Conservation (phyloP, 2,888 invertebrate genomes). For the Argynnis bischoffii region DNA sequence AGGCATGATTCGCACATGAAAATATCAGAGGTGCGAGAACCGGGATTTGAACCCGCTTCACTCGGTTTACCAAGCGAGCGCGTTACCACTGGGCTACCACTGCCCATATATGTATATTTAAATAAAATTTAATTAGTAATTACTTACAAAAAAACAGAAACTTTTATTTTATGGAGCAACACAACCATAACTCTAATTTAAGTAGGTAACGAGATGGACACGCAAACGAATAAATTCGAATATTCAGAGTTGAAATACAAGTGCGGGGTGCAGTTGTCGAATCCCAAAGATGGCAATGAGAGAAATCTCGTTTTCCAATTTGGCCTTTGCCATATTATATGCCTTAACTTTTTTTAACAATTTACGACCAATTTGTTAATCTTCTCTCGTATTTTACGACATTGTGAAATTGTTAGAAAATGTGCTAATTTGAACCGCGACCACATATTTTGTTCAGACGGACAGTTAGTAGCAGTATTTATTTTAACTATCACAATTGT, state of each 20-base stretch:
- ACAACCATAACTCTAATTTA: constrained; percentile 37
- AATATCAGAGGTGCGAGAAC: too few species aligned
- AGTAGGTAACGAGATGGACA: constrained; percentile 29
- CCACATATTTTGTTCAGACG: constrained; percentile 14
- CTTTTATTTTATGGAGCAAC: constrained; percentile 11
- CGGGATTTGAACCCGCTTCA: too few species aligned
- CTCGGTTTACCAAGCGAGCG: too few species aligned
- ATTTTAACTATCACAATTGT: background rate
- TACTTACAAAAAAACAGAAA: background rate
- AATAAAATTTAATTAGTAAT: too few species aligned
- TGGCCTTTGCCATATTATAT: constrained; percentile 47
- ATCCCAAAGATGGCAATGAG: constrained; percentile 54
- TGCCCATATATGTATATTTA: too few species aligned
- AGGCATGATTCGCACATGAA: too few species aligned
- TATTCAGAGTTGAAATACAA: constrained; percentile 35
- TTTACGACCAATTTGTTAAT: constrained; percentile 35
- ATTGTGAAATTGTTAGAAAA: constrained; percentile 28
- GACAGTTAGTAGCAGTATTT: constrained; percentile 6
- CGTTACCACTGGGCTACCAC: too few species aligned
- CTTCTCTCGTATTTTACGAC: constrained; percentile 13
- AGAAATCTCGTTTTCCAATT: constrained; percentile 61
- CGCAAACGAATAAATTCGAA: constrained; percentile 39
- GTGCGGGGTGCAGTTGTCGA: constrained; percentile 42
- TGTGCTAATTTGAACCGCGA: constrained; percentile 21
- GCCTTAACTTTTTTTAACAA: constrained; percentile 40